Conservation (phyloP, 2,797 vertebrate genomes). For the Diglossa cyanea region DNA sequence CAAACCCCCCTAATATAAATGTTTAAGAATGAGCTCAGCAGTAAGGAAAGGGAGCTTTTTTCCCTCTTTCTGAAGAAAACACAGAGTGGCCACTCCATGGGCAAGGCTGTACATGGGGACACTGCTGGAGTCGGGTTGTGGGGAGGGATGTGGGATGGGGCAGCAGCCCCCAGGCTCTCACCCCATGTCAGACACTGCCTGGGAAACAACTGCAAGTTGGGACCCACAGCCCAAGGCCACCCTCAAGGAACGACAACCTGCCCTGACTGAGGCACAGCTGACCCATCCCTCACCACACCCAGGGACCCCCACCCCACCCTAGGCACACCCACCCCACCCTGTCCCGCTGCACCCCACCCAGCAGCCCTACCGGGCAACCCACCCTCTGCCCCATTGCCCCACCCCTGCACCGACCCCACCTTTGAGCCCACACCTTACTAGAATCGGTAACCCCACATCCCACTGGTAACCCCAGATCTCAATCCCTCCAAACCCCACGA, state of each 20-base stretch:
- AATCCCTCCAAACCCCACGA: background rate
- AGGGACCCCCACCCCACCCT: background rate
- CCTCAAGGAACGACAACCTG: background rate
- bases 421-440: background rate
- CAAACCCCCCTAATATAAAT: constrained; percentile 26
- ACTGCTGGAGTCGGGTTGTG: background rate
- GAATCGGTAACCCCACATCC: background rate
- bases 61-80: constrained; percentile 20
- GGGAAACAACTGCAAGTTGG: fast-evolving
- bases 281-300: background rate
- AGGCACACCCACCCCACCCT: background rate
- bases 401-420: background rate
- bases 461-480: background rate
- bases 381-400: background rate
- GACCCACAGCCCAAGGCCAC: background rate
- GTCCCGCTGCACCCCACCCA: background rate
- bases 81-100: background rate
- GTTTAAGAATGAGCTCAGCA: constrained; percentile 38
- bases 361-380: background rate
- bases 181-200: background rate
- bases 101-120: fast-evolving
- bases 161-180: background rate
- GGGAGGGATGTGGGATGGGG: background rate
- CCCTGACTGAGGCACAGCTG: too few species aligned
- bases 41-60: background rate